A percentile compares a stretch with the other conserved stretches of the same genome.
Conservation (phyloP, 2,797 vertebrate species). For the Rhinoraja longicauda region DNA sequence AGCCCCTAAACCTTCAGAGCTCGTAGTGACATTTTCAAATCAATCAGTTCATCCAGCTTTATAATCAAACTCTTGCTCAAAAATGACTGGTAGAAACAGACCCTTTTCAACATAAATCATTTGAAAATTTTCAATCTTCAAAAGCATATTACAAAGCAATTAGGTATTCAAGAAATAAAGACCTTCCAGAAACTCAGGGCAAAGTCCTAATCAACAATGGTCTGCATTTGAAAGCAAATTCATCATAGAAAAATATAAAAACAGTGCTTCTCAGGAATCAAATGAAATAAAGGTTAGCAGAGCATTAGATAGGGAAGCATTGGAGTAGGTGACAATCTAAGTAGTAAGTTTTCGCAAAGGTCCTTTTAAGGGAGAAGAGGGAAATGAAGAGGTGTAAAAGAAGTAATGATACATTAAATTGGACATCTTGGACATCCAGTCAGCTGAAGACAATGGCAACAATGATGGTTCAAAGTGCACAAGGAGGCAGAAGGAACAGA, state of each 20-base stretch:
- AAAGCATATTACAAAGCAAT: background rate
- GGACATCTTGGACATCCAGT: background rate
- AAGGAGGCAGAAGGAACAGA: background rate
- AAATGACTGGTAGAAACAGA: background rate
- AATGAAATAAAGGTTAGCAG: background rate
- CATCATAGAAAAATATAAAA: background rate
- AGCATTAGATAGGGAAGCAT: background rate
- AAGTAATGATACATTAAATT: background rate
- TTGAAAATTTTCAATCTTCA: background rate
- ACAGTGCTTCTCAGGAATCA: background rate
- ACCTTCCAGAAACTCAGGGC: background rate
- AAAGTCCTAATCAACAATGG: background rate
- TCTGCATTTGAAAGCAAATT: background rate
- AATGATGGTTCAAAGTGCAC: background rate
- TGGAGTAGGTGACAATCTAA: background rate
- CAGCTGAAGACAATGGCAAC: background rate
- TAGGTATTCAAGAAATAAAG: background rate
- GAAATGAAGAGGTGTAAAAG: background rate
- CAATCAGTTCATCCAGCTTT: background rate
- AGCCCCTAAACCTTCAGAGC: background rate
- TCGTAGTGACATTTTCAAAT: background rate
- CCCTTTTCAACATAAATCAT: background rate
- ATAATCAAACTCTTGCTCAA: background rate
- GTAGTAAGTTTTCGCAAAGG: background rate
- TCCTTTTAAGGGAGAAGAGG: background rate